phyloP scores from a whole-genome alignment of 2,113 vertebrate genomes.

The Semnornis frantzii region DNA sequence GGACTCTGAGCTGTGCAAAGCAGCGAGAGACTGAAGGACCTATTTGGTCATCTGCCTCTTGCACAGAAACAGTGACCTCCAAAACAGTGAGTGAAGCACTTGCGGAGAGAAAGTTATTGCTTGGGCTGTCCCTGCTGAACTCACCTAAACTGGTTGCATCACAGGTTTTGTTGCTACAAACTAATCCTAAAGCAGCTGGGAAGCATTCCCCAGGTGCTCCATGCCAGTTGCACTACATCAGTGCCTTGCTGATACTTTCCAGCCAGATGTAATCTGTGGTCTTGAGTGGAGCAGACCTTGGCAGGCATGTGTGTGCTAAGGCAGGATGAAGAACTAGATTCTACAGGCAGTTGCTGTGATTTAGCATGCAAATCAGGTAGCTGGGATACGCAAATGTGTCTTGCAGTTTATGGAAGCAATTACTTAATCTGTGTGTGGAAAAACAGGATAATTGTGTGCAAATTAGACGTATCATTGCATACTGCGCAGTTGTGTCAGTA shows the following conservation, averaged over 20 bases:
- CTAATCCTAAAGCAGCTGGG: neutral
- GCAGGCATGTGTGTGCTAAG: neutral
- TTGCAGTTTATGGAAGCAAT: neutral
- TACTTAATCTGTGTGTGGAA: neutral
- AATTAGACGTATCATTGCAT: neutral
- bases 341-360: neutral
- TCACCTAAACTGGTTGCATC: neutral
- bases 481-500: neutral
- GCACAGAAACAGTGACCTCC: rapidly evolving
- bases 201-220: rapidly evolving
- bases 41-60: rapidly evolving
- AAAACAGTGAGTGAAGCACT: rapidly evolving
- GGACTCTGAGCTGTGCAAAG: neutral
- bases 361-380: neutral
- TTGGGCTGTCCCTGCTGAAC: neutral
- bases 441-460: neutral
- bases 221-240: neutral
- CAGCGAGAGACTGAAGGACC: neutral
- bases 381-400: neutral
- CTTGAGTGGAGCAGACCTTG: neutral
- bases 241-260: neutral
- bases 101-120: neutral
- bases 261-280: neutral
- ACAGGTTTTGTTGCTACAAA: neutral
- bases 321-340: neutral